phyloP scores from a whole-genome alignment of 1,140 invertebrate species.

The Caenorhabditis inopinata region DNA sequence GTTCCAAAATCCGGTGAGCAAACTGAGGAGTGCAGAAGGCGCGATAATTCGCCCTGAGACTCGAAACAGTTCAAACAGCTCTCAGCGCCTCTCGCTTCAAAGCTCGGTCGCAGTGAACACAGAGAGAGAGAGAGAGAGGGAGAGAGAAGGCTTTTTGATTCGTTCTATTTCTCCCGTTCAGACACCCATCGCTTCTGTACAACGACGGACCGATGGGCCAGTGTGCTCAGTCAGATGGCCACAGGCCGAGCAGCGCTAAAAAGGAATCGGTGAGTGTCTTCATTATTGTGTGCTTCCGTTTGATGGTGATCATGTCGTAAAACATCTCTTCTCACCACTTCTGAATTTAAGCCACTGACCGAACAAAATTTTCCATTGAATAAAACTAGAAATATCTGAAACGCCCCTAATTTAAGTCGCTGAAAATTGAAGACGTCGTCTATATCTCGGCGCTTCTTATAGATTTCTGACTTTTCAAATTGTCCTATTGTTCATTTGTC shows the following conservation, averaged over 20 bases:
- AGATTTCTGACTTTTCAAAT: too few relatives aligned
- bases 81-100: background rate
- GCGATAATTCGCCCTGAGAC: constrained; percentile 14
- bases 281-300: background rate
- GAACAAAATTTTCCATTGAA: too few relatives aligned
- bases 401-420: too few relatives aligned
- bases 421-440: too few relatives aligned
- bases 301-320: background rate
- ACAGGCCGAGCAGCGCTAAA: background rate
- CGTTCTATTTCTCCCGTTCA: background rate
- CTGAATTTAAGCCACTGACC: too few relatives aligned
- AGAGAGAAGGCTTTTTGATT: background rate
- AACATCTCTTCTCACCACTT: background rate
- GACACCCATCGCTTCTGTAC: background rate
- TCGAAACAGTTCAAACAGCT: constrained; percentile 11
- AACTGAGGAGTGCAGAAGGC: background rate
- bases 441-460: too few relatives aligned
- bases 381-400: too few relatives aligned
- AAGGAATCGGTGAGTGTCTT: background rate
- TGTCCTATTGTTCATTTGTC: too few relatives aligned
- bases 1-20: constrained; percentile 33
- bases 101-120: too few relatives aligned
- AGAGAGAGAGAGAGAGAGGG: background rate
- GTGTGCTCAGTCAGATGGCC: background rate
- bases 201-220: constrained; percentile 21